Evolutionary conservation across 2,888 invertebrate genomes (phyloP).

Genomic region (Isoperla grammatica): DNA sequence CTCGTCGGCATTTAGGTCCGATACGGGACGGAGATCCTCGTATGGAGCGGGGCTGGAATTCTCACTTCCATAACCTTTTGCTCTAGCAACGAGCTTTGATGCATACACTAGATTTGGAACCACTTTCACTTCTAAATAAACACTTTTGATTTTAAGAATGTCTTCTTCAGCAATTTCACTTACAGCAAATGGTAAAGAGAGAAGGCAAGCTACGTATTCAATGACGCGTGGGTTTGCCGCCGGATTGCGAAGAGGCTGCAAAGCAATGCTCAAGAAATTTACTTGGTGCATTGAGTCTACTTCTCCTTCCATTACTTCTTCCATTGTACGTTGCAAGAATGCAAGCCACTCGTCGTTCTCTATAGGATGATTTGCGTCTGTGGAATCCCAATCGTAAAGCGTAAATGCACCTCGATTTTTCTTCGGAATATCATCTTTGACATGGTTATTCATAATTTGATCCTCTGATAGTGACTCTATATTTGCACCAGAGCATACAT

Average conservation of each 20-base stretch:
- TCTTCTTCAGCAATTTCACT: conserved; percentile 44
- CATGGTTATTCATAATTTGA: no score
- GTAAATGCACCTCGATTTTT: not conserved
- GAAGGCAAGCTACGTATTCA: conserved; percentile 56
- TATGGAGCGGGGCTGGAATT: conserved; percentile 16
- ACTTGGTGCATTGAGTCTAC: conserved; percentile 64
- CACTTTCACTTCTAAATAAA: conserved; percentile 74
- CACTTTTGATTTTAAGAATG: conserved; percentile 43
- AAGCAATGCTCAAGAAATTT: conserved; percentile 51
- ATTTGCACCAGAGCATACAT: no score
- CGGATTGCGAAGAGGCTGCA: conserved; percentile 59
- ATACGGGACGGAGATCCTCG: conserved; percentile 35
- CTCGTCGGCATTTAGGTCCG: conserved; percentile 53
- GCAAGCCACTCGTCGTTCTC: conserved; percentile 85
- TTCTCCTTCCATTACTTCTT: conserved; percentile 76
- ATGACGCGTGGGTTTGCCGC: conserved; percentile 57
- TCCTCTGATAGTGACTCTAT: no score
- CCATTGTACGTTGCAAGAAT: conserved; percentile 72
- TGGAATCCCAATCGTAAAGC: conserved; percentile 21
- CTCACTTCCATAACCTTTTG: conserved; percentile 28
- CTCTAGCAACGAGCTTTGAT: conserved; percentile 57
- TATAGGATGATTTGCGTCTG: conserved; percentile 50
- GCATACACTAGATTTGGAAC: conserved; percentile 77
- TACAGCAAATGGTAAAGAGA: conserved; percentile 59
- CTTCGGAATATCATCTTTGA: not conserved